Evolutionary conservation across 2,113 vertebrate species (phyloP).

Genomic region (Saguinus imperator): DNA sequence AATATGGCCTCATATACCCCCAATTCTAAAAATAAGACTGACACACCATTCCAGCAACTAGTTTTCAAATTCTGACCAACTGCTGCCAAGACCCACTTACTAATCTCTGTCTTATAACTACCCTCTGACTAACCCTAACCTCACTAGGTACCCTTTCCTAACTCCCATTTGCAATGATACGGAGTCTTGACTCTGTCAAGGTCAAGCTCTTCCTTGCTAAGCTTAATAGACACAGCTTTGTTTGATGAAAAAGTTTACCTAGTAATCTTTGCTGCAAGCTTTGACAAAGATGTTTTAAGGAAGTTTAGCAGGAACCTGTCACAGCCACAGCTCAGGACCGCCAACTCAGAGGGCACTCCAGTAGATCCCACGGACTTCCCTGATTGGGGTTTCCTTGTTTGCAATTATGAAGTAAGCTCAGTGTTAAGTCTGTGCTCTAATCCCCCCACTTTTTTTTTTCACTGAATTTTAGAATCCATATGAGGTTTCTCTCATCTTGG

Average conservation of each 20-base stretch:
- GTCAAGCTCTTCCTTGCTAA: neutral
- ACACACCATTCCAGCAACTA: neutral
- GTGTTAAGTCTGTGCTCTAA: neutral
- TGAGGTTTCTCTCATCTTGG: neutral
- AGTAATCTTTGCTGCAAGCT: neutral
- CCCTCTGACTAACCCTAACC: neutral
- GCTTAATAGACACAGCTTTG: too few species aligned
- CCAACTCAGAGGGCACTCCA: neutral
- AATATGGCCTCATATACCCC: neutral
- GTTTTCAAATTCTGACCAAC: neutral
- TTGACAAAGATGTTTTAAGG: neutral
- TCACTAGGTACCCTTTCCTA: neutral
- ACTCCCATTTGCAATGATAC: neutral
- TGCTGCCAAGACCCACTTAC: neutral
- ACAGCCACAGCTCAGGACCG: neutral
- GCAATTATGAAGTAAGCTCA: neutral
- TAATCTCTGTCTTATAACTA: neutral
- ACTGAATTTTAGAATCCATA: neutral
- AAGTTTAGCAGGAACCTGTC: neutral
- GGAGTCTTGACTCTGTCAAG: neutral
- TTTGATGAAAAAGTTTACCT: neutral
- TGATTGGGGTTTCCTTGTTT: neutral
- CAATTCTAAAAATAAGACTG: neutral
- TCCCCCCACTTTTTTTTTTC: neutral
- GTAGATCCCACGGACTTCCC: neutral